Conservation (phyloP, 2,113 vertebrate species). For the Cheirogaleus medius region DNA sequence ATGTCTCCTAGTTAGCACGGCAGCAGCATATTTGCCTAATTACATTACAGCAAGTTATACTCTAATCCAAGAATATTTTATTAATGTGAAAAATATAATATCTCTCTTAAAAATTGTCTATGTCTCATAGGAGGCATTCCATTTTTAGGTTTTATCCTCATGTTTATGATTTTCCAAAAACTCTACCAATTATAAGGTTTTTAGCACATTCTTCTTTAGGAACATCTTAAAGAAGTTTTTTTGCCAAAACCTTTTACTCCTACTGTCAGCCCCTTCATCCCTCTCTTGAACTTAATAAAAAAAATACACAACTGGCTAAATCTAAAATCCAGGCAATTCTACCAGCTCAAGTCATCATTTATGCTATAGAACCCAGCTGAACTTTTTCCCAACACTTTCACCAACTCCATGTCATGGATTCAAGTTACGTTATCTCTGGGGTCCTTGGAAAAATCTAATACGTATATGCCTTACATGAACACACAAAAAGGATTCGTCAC, state of each 20-base stretch:
- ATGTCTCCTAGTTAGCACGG: background rate
- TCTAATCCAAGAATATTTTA: slow-evolving; percentile 24
- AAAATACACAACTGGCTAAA: background rate
- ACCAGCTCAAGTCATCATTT: background rate
- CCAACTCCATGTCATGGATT: background rate
- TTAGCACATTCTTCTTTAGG: background rate
- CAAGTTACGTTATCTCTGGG: background rate
- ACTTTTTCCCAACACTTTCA: background rate
- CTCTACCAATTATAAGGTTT: background rate
- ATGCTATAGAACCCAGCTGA: background rate
- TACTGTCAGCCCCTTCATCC: background rate
- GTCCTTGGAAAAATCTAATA: background rate
- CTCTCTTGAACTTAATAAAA: slow-evolving; percentile 24
- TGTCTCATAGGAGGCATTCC: background rate
- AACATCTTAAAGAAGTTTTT: background rate
- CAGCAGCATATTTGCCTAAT: background rate
- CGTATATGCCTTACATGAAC: background rate
- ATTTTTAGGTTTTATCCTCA: slow-evolving; percentile 6
- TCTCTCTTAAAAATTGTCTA: background rate
- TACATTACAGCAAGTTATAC: background rate
- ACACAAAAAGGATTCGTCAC: slow-evolving; percentile 3
- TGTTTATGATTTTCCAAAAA: background rate
- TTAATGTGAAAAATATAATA: slow-evolving; percentile 28
- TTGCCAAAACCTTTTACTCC: background rate
- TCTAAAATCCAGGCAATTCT: slow-evolving; percentile 1